Evolutionary conservation across 2,113 vertebrate species (phyloP), one percentile per base, ranked within the genome.

Genomic region (Heterotilapia buettikoferi): DNA sequence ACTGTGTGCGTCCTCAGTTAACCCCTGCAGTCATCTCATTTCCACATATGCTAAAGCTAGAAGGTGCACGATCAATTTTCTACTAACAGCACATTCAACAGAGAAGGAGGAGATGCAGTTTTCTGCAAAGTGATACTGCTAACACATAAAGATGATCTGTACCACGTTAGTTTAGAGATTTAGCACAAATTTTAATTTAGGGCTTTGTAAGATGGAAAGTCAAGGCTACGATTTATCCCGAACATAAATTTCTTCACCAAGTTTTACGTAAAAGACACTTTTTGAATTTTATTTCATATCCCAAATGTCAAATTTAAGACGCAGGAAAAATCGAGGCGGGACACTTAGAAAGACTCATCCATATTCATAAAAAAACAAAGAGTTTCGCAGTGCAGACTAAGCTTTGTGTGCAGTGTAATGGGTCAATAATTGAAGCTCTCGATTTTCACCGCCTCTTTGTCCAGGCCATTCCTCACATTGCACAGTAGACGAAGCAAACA

Each of bases 391-490:
- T 5, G 43, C 24, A 45, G 21, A 31, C 16, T 86, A 84, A 83
- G 88, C 57, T 84, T 7, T 71, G 82, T 86, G 85, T 85, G 31
- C 59, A 81, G 87, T 82, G 83, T 79, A 86, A 91, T 12, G 47
- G 43, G 12, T 53, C 43, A 89, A 45, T 59, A 80, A 87, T 2
- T 78, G 84, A 80, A 79, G 87, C 54, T 79, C 38, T 89, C 5
- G 5, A 47, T 61, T 85, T 2, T 83, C 86, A 76, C 0, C 10
- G 26, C 86, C 79, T 84, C 47, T 59, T 76, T 14, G 76, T 86
- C 12, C 78, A 87, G 82, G 47, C 31, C 79, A 90, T 94, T 91
- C 85, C 40, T 86, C 56, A 87, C 80, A 61, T 63, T 54, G 61
- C 89, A 79, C 6, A 26, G 43, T 13, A 8, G 33, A 84, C n/a